phyloP scores from a whole-genome alignment of 1,140 invertebrate species.

The Sycobia sp. region DNA sequence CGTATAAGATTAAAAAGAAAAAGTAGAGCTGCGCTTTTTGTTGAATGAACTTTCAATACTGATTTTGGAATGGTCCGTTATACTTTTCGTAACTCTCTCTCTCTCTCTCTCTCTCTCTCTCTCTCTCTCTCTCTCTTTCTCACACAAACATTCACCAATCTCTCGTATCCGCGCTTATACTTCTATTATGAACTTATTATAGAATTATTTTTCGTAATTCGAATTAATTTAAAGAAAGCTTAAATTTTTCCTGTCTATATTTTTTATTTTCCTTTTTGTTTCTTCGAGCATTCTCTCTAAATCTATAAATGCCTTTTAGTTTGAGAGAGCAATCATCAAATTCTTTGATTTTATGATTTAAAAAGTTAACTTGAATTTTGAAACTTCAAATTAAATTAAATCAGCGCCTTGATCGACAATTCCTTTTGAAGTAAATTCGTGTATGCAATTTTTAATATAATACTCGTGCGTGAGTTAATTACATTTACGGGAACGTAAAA shows the following conservation, averaged over 20 bases:
- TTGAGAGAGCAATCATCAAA: too few species aligned
- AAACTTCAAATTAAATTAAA: too few species aligned
- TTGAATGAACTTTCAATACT: constrained; percentile 53
- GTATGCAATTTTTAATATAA: constrained; percentile 42
- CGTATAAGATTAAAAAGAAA: constrained; percentile 40
- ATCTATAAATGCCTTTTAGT: too few species aligned
- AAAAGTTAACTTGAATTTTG: too few species aligned
- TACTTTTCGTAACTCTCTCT: constrained; percentile 40
- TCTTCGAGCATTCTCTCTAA: neutral
- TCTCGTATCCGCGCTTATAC: neutral
- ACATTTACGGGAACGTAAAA: constrained; percentile 46
- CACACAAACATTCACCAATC: too few species aligned
- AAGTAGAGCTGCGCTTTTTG: constrained; percentile 35
- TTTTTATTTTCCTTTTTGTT: neutral
- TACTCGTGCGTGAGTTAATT: constrained; percentile 45
- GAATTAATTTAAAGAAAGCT: too few species aligned
- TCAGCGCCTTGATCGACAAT: too few species aligned
- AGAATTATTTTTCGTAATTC: too few species aligned
- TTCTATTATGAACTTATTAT: too few species aligned
- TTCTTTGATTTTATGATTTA: too few species aligned
- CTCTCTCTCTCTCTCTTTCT: constrained; percentile 7
- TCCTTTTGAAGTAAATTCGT: constrained; percentile 39
- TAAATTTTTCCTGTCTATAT: neutral
- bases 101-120: constrained; percentile 21
- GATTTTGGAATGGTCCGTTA: constrained; percentile 59